Base-by-base conservation (phyloP, 2,888 invertebrate species). In the Dryocosmus kuriphilus region DNA sequence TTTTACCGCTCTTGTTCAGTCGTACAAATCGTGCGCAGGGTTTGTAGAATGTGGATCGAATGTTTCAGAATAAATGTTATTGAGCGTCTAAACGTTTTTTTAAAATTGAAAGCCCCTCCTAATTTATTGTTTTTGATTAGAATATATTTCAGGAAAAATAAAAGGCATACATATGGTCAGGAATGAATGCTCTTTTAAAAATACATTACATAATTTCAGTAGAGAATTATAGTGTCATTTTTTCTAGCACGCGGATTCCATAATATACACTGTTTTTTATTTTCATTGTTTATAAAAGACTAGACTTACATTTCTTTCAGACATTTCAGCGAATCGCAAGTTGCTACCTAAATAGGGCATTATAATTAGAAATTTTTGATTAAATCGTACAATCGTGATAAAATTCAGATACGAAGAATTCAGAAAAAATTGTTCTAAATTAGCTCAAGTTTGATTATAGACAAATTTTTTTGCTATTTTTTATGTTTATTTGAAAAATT, bases 131-230 rank as follows among this genome's bases (percentile, higher is more conserved):
- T 75, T 73, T 57, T 22, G 51, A 60, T 38, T 62, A 65, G 16
- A 62, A 74, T 76, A 41, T 38, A 24, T 38, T 79, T 60, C 61
- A 79, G 62, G 57, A 41, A 9, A 55, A 71, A 71, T 80, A 61
- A 41, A 61, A 41, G 30, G 22, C 24, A 27, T 74, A 30, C 11
- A 51, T 30, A 11, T 85, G 79, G 85, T 87, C 88, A 87, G 82
- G 22, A 60, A 60, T 60, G 60, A 60, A 88, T 86, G 86, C 87
- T 90, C 90, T 91, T 91, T 91, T 91, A 91, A 91, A 91, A 91
- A 91, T 91, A 91, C 84, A 86, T 86, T 89, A 41, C 67, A 67
- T 89, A 90, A 89, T 91, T 91, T 90, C 90, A 89, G 84, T 84
- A 67, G 88, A 84, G 85, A 88, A 82, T 88, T 86, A 84, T 16